A percentile compares a stretch with the other conserved stretches of the same genome.
phyloP scores from a whole-genome alignment of 1,140 invertebrate genomes.

The Lethrus apterus region DNA sequence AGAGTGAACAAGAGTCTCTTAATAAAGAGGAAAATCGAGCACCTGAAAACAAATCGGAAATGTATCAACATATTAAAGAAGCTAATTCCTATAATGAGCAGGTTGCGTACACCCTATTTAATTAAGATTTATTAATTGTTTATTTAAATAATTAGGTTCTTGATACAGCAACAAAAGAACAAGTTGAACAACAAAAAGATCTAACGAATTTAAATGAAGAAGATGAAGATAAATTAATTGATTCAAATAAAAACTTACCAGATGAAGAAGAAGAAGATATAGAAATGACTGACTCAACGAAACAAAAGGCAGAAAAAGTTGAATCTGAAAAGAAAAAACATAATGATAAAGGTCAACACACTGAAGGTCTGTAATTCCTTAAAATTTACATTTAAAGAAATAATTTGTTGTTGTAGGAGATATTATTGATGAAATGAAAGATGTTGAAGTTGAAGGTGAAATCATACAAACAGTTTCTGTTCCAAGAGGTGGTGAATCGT shows the following conservation, averaged over 20 bases:
- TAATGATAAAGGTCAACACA: constrained; percentile 43
- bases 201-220: constrained; percentile 54
- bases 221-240: constrained; percentile 36
- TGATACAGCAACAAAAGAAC: constrained; percentile 73
- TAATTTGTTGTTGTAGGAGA: neutral
- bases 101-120: constrained; percentile 29
- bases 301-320: constrained; percentile 46
- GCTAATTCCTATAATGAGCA: constrained; percentile 58
- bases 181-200: constrained; percentile 63
- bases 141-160: constrained; percentile 47
- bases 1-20: constrained; percentile 41
- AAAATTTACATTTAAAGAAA: neutral
- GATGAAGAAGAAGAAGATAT: constrained; percentile 58
- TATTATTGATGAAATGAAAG: constrained; percentile 7
- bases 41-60: constrained; percentile 51
- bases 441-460: constrained; percentile 70
- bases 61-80: constrained; percentile 82
- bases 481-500: constrained; percentile 60
- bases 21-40: constrained; percentile 45
- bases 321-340: constrained; percentile 41
- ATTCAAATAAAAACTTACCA: constrained; percentile 40
- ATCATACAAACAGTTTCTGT: constrained; percentile 58
- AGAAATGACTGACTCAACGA: constrained; percentile 24
- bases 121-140: constrained; percentile 3
- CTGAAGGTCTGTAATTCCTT: constrained; percentile 23